These are phyloP conservation scores for Drosophila yooni DNA, from an alignment of 2,888 invertebrate genomes.

Conservation along the genomic window DNA sequence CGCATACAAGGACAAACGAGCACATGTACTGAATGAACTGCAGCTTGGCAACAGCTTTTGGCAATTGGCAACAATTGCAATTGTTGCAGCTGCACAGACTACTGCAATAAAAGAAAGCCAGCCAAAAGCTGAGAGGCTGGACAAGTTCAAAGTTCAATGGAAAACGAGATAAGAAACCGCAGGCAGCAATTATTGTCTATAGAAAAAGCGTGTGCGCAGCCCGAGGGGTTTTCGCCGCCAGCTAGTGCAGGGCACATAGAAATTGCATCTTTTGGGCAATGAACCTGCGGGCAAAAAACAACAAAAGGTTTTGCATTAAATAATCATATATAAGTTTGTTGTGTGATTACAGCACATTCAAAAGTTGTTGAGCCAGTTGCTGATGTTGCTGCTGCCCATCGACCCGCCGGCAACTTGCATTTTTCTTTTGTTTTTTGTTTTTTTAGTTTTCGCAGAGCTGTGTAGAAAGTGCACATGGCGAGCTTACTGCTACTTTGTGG, in stretches of 20 bases:
- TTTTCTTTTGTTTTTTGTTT: constrained; percentile 57
- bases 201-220: constrained; percentile 46
- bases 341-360: constrained; percentile 47
- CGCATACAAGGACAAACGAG: constrained; percentile 41
- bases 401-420: constrained; percentile 60
- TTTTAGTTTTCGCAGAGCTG: constrained; percentile 40
- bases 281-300: constrained; percentile 62
- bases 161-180: constrained; percentile 46
- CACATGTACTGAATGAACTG: constrained; percentile 5
- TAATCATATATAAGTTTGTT: constrained; percentile 74
- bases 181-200: constrained; percentile 27
- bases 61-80: constrained; percentile 23
- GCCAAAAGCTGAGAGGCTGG: constrained; percentile 38
- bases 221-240: not conserved
- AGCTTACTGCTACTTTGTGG: constrained; percentile 2
- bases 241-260: constrained; percentile 41
- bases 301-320: constrained; percentile 65
- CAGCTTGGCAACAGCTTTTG: constrained; percentile 25
- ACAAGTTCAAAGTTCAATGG: constrained; percentile 77
- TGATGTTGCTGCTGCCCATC: constrained; percentile 44
- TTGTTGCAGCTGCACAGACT: constrained; percentile 27
- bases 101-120: constrained; percentile 61
- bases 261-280: constrained; percentile 65
- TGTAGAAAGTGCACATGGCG: constrained; percentile 48
- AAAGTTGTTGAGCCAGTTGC: constrained; percentile 23